These are phyloP conservation scores for Nymphalis io DNA, from an alignment of 1,140 invertebrate species.

Conservation along the genomic window DNA sequence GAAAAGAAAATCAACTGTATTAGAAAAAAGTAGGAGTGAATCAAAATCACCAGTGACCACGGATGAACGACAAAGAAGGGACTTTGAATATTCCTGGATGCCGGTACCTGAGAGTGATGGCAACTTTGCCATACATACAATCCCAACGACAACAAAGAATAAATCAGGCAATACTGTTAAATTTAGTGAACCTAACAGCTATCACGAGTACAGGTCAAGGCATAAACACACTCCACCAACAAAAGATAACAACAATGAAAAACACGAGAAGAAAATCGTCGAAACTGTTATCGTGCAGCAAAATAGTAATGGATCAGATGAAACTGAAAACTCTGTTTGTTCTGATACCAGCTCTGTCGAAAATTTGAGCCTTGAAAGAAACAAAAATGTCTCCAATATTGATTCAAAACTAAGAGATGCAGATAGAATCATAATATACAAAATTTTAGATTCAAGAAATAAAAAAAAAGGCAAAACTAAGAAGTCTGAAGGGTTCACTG, in stretches of 20 bases:
- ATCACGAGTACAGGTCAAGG: slow-evolving; percentile 71
- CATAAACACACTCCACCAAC: slow-evolving; percentile 74
- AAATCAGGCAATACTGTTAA: slow-evolving; percentile 62
- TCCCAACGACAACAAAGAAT: slow-evolving; percentile 50
- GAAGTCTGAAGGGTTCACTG: slow-evolving; percentile 21
- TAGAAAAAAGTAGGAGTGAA: slow-evolving; percentile 38
- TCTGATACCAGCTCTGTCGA: slow-evolving; percentile 58
- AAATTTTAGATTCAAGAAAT: slow-evolving; percentile 60
- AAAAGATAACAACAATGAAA: slow-evolving; percentile 53
- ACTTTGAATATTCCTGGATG: slow-evolving; percentile 73
- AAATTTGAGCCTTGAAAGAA: slow-evolving; percentile 41
- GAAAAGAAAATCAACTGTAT: slow-evolving; percentile 35
- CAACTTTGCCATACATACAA: slow-evolving; percentile 60
- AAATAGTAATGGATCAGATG: slow-evolving; percentile 44
- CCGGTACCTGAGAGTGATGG: slow-evolving; percentile 68
- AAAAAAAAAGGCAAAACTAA: slow-evolving; percentile 47
- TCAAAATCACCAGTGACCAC: slow-evolving; percentile 50
- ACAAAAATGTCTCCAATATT: slow-evolving; percentile 26
- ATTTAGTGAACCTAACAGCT: slow-evolving; percentile 63
- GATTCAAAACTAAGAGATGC: slow-evolving; percentile 49
- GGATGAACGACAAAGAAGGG: slow-evolving; percentile 30
- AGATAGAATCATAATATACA: slow-evolving; percentile 71
- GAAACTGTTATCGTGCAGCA: slow-evolving; percentile 55
- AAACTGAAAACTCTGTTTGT: slow-evolving; percentile 37
- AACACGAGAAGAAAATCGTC: slow-evolving; percentile 41